Evolutionary conservation across 2,888 invertebrate species (phyloP).

Genomic region (Mechanitis messenoides): DNA sequence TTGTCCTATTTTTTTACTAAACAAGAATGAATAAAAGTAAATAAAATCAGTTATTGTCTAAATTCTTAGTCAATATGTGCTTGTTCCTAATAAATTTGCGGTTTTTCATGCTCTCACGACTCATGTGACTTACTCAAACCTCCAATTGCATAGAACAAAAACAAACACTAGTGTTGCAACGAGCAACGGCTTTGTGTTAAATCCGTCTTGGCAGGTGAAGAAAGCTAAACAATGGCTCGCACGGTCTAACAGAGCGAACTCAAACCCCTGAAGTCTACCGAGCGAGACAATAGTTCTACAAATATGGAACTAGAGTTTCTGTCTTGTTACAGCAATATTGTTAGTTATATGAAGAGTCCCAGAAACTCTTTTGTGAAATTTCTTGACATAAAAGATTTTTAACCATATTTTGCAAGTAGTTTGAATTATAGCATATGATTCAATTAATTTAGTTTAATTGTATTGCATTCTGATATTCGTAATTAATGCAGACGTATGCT

Average conservation of each 20-base stretch:
- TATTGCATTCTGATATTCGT: no score
- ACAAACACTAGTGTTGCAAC: slow-evolving; percentile 68
- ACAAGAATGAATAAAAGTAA: no score
- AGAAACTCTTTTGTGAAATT: slow-evolving; percentile 59
- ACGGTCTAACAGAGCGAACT: slow-evolving; percentile 58
- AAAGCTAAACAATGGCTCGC: slow-evolving; percentile 70
- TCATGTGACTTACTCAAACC: slow-evolving; percentile 61
- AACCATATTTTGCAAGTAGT: not conserved
- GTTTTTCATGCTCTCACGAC: slow-evolving; percentile 50
- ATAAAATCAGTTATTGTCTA: no score
- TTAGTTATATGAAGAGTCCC: slow-evolving; percentile 71
- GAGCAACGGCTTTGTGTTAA: slow-evolving; percentile 66
- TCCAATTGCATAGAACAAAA: slow-evolving; percentile 73
- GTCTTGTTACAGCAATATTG: slow-evolving; percentile 74
- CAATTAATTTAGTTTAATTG: no score
- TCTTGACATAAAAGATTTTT: slow-evolving; percentile 11
- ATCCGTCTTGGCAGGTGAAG: slow-evolving; percentile 70
- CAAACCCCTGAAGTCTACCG: slow-evolving; percentile 66
- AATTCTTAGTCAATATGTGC: no score
- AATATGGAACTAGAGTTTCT: slow-evolving; percentile 68
- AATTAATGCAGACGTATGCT: slow-evolving; percentile 36
- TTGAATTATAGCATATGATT: not conserved
- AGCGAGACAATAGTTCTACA: slow-evolving; percentile 67
- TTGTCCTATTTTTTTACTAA: no score
- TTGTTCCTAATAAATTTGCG: slow-evolving; percentile 55